Conservation (phyloP, 2,113 vertebrate species). For the Paradisaea rubra region DNA sequence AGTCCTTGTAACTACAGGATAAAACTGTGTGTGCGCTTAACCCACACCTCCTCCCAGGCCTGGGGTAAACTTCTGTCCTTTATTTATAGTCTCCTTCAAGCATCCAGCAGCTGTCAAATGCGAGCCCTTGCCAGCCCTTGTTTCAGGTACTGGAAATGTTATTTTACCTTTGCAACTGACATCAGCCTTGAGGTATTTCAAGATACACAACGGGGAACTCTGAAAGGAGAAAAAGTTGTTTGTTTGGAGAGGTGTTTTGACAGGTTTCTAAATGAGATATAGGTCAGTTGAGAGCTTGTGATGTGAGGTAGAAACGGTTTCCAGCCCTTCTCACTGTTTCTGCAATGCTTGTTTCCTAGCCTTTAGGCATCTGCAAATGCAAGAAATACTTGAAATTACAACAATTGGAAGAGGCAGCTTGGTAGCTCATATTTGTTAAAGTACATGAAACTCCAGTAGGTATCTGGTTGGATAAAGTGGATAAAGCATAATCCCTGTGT, state of each 20-base stretch:
- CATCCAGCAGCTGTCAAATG: neutral
- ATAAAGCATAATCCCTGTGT: neutral
- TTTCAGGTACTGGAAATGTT: neutral
- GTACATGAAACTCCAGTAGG: neutral
- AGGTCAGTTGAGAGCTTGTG: neutral
- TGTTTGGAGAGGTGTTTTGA: neutral
- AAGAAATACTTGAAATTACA: slow-evolving; percentile 29
- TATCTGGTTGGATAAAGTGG: neutral
- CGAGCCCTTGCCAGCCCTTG: neutral
- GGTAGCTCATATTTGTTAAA: slow-evolving; percentile 29
- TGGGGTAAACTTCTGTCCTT: accelerated
- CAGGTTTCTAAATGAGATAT: neutral
- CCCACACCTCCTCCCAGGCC: neutral
- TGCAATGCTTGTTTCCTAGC: neutral
- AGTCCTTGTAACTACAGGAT: neutral
- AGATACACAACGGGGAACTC: neutral
- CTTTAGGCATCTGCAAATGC: neutral
- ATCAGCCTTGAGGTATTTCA: neutral
- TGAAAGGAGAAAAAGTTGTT: neutral
- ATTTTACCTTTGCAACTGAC: neutral
- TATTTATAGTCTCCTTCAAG: neutral
- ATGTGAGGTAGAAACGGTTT: neutral
- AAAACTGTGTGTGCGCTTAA: neutral
- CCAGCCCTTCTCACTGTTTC: neutral
- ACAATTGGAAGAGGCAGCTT: slow-evolving; percentile 24